phyloP scores from a whole-genome alignment of 2,113 vertebrate species.

The Vimba vimba region DNA sequence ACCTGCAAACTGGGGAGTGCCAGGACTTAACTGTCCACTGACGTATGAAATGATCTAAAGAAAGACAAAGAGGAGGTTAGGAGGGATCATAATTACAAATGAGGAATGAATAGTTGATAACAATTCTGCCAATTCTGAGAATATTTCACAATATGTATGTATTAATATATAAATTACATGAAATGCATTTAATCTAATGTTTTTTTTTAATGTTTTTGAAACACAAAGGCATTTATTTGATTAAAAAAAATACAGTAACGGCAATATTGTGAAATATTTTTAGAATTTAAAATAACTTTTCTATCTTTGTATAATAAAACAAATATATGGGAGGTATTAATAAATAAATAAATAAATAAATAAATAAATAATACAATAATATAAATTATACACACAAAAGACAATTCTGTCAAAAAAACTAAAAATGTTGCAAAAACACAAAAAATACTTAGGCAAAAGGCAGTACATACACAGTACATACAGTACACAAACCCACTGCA shows the following conservation, averaged over 20 bases:
- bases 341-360: not conserved
- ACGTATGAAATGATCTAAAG: slow-evolving; percentile 80
- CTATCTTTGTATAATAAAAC: no score
- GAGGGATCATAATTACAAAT: not conserved
- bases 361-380: no score
- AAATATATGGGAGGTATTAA: not conserved
- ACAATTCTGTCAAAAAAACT: not conserved
- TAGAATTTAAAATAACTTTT: no score
- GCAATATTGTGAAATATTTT: no score
- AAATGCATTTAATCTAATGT: no score
- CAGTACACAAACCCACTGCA: not conserved
- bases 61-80: slow-evolving; percentile 1
- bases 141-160: not conserved
- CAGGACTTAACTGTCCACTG: slow-evolving; percentile 20
- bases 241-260: no score
- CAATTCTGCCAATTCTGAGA: not conserved
- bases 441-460: not conserved
- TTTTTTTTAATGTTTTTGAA: no score
- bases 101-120: not conserved
- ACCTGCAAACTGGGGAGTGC: slow-evolving; percentile 58
- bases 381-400: not conserved
- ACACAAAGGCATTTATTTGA: no score
- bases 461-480: no score
- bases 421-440: not conserved
- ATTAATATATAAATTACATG: not conserved